These are phyloP conservation scores for Drosophila ambigua DNA, from an alignment of 1,140 invertebrate genomes.

Conservation along the genomic window DNA sequence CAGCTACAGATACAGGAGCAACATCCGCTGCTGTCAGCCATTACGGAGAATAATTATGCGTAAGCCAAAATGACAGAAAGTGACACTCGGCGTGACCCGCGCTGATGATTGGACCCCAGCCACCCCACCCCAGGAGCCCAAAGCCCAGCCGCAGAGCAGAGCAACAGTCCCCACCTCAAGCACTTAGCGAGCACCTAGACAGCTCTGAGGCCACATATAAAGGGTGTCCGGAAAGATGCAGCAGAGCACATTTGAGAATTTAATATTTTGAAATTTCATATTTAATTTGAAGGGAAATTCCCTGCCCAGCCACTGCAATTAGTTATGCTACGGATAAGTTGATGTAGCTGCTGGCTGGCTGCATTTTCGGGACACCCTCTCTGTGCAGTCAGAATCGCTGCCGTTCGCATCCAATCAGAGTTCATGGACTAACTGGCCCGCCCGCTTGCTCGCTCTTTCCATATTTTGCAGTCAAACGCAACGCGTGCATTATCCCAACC, in stretches of 20 bases:
- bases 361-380: too few species aligned
- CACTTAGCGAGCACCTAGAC: slow-evolving; percentile 18
- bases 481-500: slow-evolving; percentile 67
- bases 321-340: too few species aligned
- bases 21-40: slow-evolving; percentile 68
- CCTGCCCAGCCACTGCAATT: too few species aligned
- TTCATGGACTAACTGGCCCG: slow-evolving; percentile 17
- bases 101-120: neutral
- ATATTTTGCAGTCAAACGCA: slow-evolving; percentile 54
- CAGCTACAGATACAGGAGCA: slow-evolving; percentile 20
- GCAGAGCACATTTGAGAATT: too few species aligned
- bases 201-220: too few species aligned
- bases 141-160: neutral
- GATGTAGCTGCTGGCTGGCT: too few species aligned
- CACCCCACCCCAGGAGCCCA: too few species aligned
- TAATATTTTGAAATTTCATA: too few species aligned
- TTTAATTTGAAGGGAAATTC: too few species aligned
- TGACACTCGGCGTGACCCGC: slow-evolving; percentile 3
- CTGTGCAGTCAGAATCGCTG: too few species aligned
- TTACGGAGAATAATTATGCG: slow-evolving; percentile 73
- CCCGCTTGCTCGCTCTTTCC: slow-evolving; percentile 3
- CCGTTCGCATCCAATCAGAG: too few species aligned
- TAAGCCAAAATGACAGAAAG: slow-evolving; percentile 61
- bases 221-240: too few species aligned
- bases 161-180: slow-evolving; percentile 2